Evolutionary conservation across 2,888 invertebrate species (phyloP).

Genomic region (Erynnis tages): DNA sequence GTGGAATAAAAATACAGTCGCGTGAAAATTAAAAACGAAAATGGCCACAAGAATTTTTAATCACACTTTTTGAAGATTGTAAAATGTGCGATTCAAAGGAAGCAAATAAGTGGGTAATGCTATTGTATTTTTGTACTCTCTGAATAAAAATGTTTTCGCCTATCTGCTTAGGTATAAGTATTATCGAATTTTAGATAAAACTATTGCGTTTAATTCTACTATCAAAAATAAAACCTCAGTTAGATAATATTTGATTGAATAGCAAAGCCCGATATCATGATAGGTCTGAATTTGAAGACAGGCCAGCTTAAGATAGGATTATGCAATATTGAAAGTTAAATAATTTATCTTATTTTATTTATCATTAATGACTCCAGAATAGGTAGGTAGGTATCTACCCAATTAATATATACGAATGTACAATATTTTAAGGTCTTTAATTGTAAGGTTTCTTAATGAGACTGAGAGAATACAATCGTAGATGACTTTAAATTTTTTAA

Average conservation of each 20-base stretch:
- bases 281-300: too few species aligned
- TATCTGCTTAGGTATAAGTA: neutral
- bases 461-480: too few species aligned
- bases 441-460: too few species aligned
- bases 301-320: too few species aligned
- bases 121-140: too few species aligned
- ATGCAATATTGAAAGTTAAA: too few species aligned
- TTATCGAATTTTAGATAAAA: conserved; percentile 10
- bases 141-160: neutral
- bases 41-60: conserved; percentile 20
- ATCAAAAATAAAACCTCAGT: conserved; percentile 14
- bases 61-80: conserved; percentile 7
- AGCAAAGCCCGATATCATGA: conserved; percentile 6
- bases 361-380: too few species aligned
- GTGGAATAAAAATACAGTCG: conserved; percentile 22
- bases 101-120: neutral
- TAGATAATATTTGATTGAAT: conserved; percentile 20
- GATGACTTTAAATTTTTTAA: too few species aligned
- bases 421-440: too few species aligned
- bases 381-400: too few species aligned
- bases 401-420: too few species aligned
- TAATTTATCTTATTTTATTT: too few species aligned
- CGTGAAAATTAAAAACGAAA: conserved; percentile 15
- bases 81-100: conserved; percentile 1
- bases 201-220: conserved; percentile 17